Evolutionary conservation across 2,797 vertebrate species (phyloP).

Genomic region (Odontamblyopus rebecca): DNA sequence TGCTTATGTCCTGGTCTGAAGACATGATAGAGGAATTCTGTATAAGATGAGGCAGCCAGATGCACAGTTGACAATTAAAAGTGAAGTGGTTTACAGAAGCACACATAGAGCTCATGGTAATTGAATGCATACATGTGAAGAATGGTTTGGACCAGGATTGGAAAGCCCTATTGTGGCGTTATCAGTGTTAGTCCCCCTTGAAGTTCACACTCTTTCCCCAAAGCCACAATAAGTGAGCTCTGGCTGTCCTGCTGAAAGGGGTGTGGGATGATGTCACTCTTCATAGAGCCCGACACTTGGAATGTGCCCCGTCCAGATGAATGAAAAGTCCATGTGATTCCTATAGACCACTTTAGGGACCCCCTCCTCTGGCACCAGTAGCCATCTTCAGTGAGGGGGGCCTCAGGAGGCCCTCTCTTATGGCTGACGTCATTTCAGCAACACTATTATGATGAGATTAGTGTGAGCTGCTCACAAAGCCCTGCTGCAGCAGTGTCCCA

Average conservation of each 20-base stretch:
- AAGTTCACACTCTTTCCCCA: slow-evolving; percentile 55
- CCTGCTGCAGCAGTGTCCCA: slow-evolving; percentile 29
- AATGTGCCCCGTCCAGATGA: slow-evolving; percentile 53
- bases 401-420: slow-evolving; percentile 40
- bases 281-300: slow-evolving; percentile 48
- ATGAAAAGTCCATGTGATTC: slow-evolving; percentile 54
- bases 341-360: slow-evolving; percentile 48
- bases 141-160: slow-evolving; percentile 33
- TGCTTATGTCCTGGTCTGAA: slow-evolving; percentile 10
- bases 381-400: slow-evolving; percentile 62
- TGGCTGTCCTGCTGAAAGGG: slow-evolving; percentile 47
- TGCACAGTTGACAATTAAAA: background rate
- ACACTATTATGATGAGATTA: slow-evolving; percentile 72
- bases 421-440: slow-evolving; percentile 68
- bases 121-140: slow-evolving; percentile 39
- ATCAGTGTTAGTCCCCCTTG: slow-evolving; percentile 34
- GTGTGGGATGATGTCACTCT: slow-evolving; percentile 69
- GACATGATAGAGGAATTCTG: slow-evolving; percentile 30
- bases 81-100: slow-evolving; percentile 1
- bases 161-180: slow-evolving; percentile 42
- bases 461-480: slow-evolving; percentile 55
- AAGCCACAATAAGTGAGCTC: slow-evolving; percentile 45
- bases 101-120: slow-evolving; percentile 13
- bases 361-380: slow-evolving; percentile 59
- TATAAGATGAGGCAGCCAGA: slow-evolving; percentile 17